Base-by-base conservation (phyloP, 2,113 vertebrate genomes). In the Manacus vitellinus region DNA sequence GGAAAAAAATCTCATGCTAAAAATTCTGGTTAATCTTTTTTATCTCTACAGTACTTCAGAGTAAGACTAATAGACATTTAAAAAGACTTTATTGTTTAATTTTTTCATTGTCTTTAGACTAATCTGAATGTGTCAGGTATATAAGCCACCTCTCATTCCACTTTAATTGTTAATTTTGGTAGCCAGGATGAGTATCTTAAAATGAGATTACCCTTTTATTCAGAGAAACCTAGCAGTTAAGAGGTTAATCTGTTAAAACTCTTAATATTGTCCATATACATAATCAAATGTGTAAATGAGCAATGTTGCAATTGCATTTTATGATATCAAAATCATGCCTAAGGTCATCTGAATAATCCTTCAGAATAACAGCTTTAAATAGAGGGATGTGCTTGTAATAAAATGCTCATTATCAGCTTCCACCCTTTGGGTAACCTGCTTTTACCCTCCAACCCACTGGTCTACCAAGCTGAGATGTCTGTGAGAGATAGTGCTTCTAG, bases 331-430 rank as follows among this genome's bases (percentile, higher is more conserved):
- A 97, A 93, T 97, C 75, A 44, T 43, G 77, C 92, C 79, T 94
- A 91, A 89, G 70, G 94, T 97, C 74, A 95, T 66, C 71, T 94
- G 94, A 95, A 94, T 85, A 96, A 96, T 95, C 87, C 72, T 96
- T 78, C 90, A 96, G 91, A 96, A 94, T 77, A 95, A 72, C 73
- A 93, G 68, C 93, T 96, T 94, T 97, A 92, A 96, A 95, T 44
- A 43, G 55, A 93, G 87, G 97, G 75, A 82, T 86, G 66, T 11
- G 35, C 90, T 90, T 75, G 81, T 82, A 95, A 96, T 95, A 92
- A 96, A 97, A 97, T 91, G 79, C 59, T 68, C 87, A 80, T 98
- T 97, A 95, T 94, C 89, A 94, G 28, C 75, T 96, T 89, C 95
- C 89, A 59, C 67, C 85, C 92, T 21, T 22, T 68, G 68, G 63